Base-by-base conservation (phyloP, 35 echinoderm and acorn worm species). In the Heliocidaris erythrogramma region DNA sequence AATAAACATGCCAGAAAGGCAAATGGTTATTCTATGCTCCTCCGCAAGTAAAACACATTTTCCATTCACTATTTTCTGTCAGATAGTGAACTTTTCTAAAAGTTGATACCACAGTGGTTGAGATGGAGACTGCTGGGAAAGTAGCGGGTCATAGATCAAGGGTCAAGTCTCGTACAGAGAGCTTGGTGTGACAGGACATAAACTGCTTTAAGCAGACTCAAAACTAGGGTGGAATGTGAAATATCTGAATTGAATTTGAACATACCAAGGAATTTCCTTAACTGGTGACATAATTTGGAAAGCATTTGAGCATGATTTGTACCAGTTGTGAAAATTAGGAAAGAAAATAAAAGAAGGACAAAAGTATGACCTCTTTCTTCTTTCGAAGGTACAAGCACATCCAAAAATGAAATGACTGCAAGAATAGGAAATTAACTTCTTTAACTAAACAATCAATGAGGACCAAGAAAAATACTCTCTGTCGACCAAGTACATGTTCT, bases 81-180 rank as follows among this genome's bases (percentile, higher is more conserved):
- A 78, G 21, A 78, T 78, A 21, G 65, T 78, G 65, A 78, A 78
- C 65, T 78, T 78, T 56, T 78, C 65, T 27, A 8, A 78, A n/a
- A 78, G 65, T 78, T 78, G 65, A 78, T 78, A n/a, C 65, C 21
- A 78, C 65, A 78, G 65, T 78, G 65, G 65, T 78, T 78, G 65
- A 78, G 65, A 78, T 18, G 4, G 8, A 78, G 65, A 78, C 65
- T 78, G 65, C 65, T 78, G 65, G 65, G 65, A 78, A 78, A 78
- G 65, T 78, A 78, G 65, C 65, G 18, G 65, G 65, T 78, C 27
- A 21, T 27, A 78, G 65, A 24, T 78, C 65, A 78, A n/a, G 27
- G 65, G 65, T 78, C 65, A 78, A n/a, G 65, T 78, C 27, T 78
- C 65, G 21, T 78, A 78, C 27, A 27, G 65, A 24, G 65, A 21